These are phyloP conservation scores for Thomomys bottae DNA, from an alignment of 2,113 vertebrate genomes.

Conservation along the genomic window DNA sequence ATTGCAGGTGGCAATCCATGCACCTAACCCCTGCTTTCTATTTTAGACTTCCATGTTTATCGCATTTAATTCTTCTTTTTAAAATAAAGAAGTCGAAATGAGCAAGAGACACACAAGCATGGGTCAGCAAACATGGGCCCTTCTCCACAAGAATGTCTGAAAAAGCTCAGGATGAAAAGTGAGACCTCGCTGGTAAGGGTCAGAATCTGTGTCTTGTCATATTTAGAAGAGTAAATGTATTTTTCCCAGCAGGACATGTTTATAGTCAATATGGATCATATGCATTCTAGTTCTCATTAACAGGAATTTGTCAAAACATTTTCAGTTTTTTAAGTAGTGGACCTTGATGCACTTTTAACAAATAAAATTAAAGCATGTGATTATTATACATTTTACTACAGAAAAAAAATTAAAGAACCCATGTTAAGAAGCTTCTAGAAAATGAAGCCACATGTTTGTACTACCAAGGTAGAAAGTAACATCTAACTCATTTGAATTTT, in stretches of 20 bases:
- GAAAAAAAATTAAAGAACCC: neutral
- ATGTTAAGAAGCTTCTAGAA: constrained; percentile 8
- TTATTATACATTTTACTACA: neutral
- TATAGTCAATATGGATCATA: neutral
- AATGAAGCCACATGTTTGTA: neutral
- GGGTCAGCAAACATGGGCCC: constrained; percentile 53
- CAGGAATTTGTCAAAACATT: neutral
- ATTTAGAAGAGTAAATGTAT: neutral
- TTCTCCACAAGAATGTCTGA: constrained; percentile 72
- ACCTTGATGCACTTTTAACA: constrained; percentile 14
- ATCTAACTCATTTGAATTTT: neutral
- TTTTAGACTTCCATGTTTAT: constrained; percentile 12
- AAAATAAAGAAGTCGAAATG: constrained; percentile 68
- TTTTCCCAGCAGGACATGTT: neutral
- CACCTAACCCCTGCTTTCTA: neutral
- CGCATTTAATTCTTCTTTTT: neutral
- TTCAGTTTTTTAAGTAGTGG: neutral
- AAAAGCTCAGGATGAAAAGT: constrained; percentile 73
- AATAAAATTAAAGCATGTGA: neutral
- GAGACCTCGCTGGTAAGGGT: constrained; percentile 52
- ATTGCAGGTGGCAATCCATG: neutral
- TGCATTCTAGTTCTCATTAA: neutral
- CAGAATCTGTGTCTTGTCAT: neutral
- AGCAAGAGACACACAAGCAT: neutral
- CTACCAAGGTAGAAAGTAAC: neutral